phyloP scores from a whole-genome alignment of 2,113 vertebrate species.

The Pionites leucogaster region DNA sequence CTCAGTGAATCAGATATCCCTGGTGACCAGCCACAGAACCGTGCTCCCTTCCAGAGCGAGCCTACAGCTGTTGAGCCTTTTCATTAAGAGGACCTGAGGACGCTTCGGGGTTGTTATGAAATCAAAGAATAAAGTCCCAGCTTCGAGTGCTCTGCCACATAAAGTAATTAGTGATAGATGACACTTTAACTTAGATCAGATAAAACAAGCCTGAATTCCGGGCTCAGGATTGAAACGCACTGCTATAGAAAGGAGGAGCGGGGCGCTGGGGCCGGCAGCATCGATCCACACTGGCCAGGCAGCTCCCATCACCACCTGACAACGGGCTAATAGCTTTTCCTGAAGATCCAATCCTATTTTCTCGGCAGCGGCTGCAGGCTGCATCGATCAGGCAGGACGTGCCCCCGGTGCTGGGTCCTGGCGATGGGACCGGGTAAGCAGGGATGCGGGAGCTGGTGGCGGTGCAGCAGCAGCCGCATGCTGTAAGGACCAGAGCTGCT shows the following conservation, averaged over 20 bases:
- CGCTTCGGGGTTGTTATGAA: not conserved
- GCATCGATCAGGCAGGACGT: conserved; percentile 22
- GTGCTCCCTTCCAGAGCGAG: fast-evolving
- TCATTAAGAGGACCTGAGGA: not conserved
- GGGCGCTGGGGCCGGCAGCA: conserved; percentile 1
- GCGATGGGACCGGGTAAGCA: not conserved
- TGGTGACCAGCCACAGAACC: not conserved
- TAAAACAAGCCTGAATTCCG: not conserved
- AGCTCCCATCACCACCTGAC: conserved; percentile 73
- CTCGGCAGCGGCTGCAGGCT: not conserved
- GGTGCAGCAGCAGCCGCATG: not conserved
- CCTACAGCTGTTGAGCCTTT: not conserved
- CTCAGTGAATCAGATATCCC: not conserved
- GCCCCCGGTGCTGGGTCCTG: not conserved
- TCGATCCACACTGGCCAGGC: conserved; percentile 57
- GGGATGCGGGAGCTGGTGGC: not conserved
- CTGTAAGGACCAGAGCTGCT: not conserved
- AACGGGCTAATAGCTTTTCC: conserved; percentile 77
- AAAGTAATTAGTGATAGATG: conserved; percentile 42
- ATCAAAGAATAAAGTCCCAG: not conserved
- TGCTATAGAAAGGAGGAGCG: not conserved
- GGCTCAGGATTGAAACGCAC: conserved; percentile 30
- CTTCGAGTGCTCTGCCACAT: not conserved
- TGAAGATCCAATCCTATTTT: conserved; percentile 71
- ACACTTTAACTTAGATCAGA: not conserved